Evolutionary conservation across 2,888 invertebrate species (phyloP), one percentile per base, ranked within the genome.

Genomic region (Leptarthrus brevirostris): DNA sequence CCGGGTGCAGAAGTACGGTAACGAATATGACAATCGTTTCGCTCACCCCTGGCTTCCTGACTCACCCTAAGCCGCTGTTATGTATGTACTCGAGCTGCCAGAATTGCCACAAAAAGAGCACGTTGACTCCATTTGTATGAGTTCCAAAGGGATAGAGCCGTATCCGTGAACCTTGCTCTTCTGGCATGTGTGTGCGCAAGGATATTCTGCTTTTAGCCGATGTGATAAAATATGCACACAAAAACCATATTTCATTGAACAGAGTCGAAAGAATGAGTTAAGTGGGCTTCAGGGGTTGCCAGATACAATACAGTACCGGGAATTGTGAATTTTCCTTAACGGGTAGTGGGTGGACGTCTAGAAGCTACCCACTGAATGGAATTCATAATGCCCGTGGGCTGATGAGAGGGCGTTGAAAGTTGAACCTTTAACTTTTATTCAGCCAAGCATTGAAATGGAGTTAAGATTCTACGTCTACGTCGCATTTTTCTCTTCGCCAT

Each of bases 161-260:
- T 64, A 66, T 47, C 44, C 64, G 44, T 66, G 24, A 66, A 24
- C 16, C 52, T 26, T 36, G 16, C 69, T 30, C 26, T 4, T 6
- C 14, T 24, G 34, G n/a, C 52, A 34, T 69, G 52, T 69, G 22
- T 20, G 34, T 16, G 34, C 20, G 34, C 30, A 20, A 52, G 66
- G 49, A 66, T 52, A 69, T 34, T 34, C 34, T 49, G 18, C 49
- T 2, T 20, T 8, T 49, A 12, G 18, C 69, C 30, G 36, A 69
- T 69, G 69, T 69, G 69, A 69, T 69, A 69, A 69, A 69, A 69
- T 69, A 69, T 69, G 69, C 69, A 69, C 69, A 69, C 64, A 69
- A 69, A 69, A 69, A 69, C 52, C 69, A 69, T 69, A 69, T 69
- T 69, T 69, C 69, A 69, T 69, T 69, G 69, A 69, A 69, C 49